A percentile compares a stretch with the other conserved stretches of the same genome.
These are phyloP conservation scores for Atherinosoma microstoma DNA, from an alignment of 2,797 vertebrate genomes.

Conservation along the genomic window DNA sequence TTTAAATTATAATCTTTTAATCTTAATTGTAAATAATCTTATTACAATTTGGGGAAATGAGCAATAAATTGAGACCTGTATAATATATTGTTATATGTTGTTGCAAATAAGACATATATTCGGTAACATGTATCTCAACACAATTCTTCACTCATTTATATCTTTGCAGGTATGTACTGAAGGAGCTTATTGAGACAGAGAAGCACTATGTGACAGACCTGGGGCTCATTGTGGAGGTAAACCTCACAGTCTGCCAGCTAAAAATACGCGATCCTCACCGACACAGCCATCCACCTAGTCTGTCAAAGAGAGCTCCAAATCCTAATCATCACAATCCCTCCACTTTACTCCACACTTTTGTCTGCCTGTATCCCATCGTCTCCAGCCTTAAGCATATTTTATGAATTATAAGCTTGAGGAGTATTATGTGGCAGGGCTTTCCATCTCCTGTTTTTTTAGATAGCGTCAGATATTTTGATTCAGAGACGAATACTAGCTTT, in stretches of 20 bases:
- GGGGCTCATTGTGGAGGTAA: slow-evolving; percentile 92
- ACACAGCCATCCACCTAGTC: slow-evolving; percentile 41
- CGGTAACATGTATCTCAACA: not conserved
- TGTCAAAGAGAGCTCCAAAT: slow-evolving; percentile 50
- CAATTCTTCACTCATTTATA: slow-evolving; percentile 45
- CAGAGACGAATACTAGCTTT: slow-evolving; percentile 37
- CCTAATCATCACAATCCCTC: slow-evolving; percentile 57
- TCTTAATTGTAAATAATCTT: no score
- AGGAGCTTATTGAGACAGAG: slow-evolving; percentile 93
- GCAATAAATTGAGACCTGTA: not conserved
- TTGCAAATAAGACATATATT: not conserved
- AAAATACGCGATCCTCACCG: slow-evolving; percentile 34
- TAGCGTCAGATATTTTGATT: slow-evolving; percentile 58
- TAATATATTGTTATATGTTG: not conserved
- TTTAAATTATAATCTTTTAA: not conserved
- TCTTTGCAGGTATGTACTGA: slow-evolving; percentile 89
- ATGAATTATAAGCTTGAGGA: slow-evolving; percentile 60
- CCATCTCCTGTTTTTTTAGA: slow-evolving; percentile 50
- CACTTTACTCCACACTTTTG: slow-evolving; percentile 42
- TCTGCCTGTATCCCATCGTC: slow-evolving; percentile 45
- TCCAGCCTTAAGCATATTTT: slow-evolving; percentile 61
- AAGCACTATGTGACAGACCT: slow-evolving; percentile 92
- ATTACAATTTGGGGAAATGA: not conserved
- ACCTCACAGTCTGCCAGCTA: slow-evolving; percentile 33
- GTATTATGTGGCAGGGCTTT: slow-evolving; percentile 49